A percentile compares a stretch with the other conserved stretches of the same genome.
phyloP scores from a whole-genome alignment of 64 coral and sea anemone genomes.

The Montipora cactus region DNA sequence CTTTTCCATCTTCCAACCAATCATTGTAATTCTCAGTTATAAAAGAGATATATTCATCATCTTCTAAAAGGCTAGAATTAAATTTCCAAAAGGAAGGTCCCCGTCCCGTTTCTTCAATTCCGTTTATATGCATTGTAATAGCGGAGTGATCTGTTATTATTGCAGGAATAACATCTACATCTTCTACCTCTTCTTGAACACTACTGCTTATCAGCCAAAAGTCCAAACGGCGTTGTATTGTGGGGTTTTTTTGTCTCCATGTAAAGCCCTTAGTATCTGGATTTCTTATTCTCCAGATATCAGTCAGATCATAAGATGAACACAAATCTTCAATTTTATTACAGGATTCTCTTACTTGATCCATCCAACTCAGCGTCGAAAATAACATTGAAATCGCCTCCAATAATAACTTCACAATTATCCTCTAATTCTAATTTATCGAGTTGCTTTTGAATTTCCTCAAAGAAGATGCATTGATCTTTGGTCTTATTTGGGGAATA shows the following conservation, averaged over 20 bases:
- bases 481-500: conserved; percentile 44
- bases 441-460: background rate
- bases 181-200: conserved; percentile 44
- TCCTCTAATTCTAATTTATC: conserved; percentile 3
- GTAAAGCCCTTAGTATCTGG: conserved; percentile 33
- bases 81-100: conserved; percentile 60
- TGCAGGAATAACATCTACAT: conserved; percentile 35
- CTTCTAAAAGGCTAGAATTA: conserved; percentile 43
- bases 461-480: background rate
- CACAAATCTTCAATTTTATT: conserved; percentile 1
- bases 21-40: conserved; percentile 5
- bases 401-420: conserved; percentile 18
- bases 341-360: conserved; percentile 12
- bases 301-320: conserved; percentile 29
- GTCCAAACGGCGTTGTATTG: conserved; percentile 24
- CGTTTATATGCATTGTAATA: conserved; percentile 37
- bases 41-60: conserved; percentile 21
- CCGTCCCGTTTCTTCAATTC: conserved; percentile 33
- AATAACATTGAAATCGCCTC: conserved; percentile 47
- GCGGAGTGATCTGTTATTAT: conserved; percentile 53
- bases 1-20: conserved; percentile 45
- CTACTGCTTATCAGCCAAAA: conserved; percentile 32
- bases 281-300: conserved; percentile 57
- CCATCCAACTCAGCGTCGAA: conserved; percentile 21
- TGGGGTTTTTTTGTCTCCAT: conserved; percentile 19